Conservation (phyloP, 2,888 invertebrate genomes). For the Pammene fasciana region DNA sequence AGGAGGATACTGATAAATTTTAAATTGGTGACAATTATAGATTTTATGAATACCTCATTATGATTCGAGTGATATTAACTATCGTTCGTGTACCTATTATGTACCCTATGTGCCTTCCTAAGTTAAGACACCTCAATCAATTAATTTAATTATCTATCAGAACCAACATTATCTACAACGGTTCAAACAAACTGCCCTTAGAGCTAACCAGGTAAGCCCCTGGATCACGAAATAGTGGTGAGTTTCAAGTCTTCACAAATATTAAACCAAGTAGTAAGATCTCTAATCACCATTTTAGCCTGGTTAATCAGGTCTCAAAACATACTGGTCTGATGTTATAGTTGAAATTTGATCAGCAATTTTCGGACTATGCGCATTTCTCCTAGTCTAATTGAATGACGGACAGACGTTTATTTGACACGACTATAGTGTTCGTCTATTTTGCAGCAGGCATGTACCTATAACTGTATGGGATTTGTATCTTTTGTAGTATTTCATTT, state of each 20-base stretch:
- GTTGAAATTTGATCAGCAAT: conserved; percentile 40
- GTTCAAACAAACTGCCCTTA: conserved; percentile 28
- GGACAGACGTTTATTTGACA: conserved; percentile 39
- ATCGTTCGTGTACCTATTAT: no score
- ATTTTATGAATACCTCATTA: no score
- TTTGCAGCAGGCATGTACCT: conserved; percentile 6
- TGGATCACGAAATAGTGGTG: conserved; percentile 2
- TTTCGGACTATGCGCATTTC: conserved; percentile 31
- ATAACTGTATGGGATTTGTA: background rate
- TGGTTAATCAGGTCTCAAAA: background rate
- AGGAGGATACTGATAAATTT: no score
- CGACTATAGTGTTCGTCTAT: conserved; percentile 23
- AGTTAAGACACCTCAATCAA: background rate
- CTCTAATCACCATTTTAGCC: background rate
- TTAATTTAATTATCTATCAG: conserved; percentile 14
- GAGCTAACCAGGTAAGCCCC: conserved; percentile 1
- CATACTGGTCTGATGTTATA: conserved; percentile 10
- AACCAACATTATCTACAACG: conserved; percentile 4
- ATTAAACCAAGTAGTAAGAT: conserved; percentile 6
- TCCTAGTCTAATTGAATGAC: conserved; percentile 36
- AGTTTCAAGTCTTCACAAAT: conserved; percentile 5
- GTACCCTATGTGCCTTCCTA: no score
- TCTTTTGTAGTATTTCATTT: background rate
- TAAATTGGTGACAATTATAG: no score
- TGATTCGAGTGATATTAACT: no score